Conservation (phyloP, 2,797 vertebrate species). For the Psittacula echo region DNA sequence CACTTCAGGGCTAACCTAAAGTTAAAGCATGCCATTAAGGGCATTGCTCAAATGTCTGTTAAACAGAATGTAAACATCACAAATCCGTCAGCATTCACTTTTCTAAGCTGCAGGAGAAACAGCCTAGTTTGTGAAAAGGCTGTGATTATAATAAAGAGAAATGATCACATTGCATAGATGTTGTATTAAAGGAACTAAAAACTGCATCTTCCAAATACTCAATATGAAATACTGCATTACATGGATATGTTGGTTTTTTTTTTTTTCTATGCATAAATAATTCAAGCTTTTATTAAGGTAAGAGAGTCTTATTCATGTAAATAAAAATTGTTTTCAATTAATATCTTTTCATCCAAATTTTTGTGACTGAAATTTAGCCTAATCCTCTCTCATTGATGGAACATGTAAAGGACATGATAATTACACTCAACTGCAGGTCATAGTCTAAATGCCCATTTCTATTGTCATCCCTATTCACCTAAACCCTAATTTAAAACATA, state of each 20-base stretch:
- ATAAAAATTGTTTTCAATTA: background rate
- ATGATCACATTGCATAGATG: background rate
- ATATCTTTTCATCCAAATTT: background rate
- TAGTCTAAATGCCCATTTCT: background rate
- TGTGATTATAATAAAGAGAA: background rate
- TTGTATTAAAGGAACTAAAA: background rate
- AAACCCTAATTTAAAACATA: background rate
- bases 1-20: background rate
- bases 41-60: background rate
- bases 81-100: background rate
- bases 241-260: too few relatives aligned
- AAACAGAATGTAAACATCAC: background rate
- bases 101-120: background rate
- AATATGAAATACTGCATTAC: background rate
- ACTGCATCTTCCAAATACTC: rapidly evolving
- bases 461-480: background rate
- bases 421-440: background rate
- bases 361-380: background rate
- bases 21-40: background rate
- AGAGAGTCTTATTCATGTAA: background rate
- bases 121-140: background rate
- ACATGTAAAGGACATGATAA: background rate
- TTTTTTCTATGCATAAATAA: background rate
- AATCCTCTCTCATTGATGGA: background rate
- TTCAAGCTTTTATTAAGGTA: background rate